Percentiles rank a stretch among this genome's conserved stretches.
Conservation (phyloP, 2,888 invertebrate genomes). For the Coenonympha glycerion region DNA sequence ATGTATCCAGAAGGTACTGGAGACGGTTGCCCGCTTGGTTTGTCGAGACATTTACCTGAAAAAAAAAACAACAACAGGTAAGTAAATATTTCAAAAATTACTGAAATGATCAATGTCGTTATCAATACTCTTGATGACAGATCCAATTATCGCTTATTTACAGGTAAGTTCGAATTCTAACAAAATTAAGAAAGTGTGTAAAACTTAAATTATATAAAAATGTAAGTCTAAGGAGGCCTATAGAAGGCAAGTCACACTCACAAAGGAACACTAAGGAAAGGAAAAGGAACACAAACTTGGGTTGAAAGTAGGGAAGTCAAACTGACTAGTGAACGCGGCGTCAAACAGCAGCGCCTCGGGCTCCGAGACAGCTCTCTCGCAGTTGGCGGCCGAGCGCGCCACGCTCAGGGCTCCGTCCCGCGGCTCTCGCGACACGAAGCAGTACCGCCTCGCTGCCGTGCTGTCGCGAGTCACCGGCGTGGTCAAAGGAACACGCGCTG, state of each 20-base stretch:
- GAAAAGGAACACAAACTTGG: no score
- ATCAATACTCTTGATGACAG: no score
- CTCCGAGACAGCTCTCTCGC: constrained; percentile 66
- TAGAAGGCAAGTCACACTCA: no score
- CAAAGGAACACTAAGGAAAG: no score
- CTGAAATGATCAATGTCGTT: no score
- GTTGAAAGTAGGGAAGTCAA: no score
- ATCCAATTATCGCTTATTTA: no score
- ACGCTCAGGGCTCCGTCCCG: constrained; percentile 67
- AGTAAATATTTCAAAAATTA: no score
- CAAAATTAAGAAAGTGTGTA: neutral
- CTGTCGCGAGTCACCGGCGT: constrained; percentile 82
- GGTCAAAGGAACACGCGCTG: constrained; percentile 89
- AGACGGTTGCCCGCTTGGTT: constrained; percentile 49
- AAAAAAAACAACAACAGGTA: no score
- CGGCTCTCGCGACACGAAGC: constrained; percentile 84
- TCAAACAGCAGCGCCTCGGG: constrained; percentile 79
- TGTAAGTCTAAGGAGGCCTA: no score
- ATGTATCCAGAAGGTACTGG: constrained; percentile 43
- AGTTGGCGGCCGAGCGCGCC: constrained; percentile 79
- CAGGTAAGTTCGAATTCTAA: neutral
- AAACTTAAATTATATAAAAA: no score
- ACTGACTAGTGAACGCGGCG: constrained; percentile 76
- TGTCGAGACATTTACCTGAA: constrained; percentile 79
- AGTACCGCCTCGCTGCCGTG: constrained; percentile 81